Conservation (phyloP, 2,113 vertebrate species). For the Ceyx margarethae region DNA sequence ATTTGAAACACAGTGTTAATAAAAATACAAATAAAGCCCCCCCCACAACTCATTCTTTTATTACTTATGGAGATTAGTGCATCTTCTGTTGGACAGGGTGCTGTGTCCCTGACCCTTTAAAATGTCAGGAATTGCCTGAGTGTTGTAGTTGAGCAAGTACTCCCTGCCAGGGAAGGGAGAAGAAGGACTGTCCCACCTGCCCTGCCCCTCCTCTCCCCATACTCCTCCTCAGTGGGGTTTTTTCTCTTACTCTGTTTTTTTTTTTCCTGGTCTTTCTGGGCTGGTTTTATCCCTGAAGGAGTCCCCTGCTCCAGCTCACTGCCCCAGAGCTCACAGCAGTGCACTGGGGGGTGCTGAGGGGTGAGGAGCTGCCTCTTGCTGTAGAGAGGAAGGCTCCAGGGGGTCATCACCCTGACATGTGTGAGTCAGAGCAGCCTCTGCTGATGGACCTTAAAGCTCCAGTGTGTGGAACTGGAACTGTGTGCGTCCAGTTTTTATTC, state of each 20-base stretch:
- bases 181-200: not conserved
- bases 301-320: not conserved
- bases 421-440: not conserved
- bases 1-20: not conserved
- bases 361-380: not conserved
- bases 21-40: not conserved
- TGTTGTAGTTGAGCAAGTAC: not conserved
- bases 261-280: not conserved
- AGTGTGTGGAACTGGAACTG: not conserved
- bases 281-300: not conserved
- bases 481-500: not conserved
- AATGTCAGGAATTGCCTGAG: not conserved
- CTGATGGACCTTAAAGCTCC: not conserved
- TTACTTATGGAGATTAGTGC: not conserved
- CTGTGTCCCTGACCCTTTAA: not conserved
- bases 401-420: rapidly evolving
- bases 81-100: not conserved
- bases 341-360: not conserved
- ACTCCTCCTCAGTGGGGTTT: not conserved
- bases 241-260: rapidly evolving
- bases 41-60: not conserved
- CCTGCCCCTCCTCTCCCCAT: not conserved
- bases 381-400: not conserved
- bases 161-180: not conserved
- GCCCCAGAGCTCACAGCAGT: not conserved